Conservation (phyloP, 37 sponge, comb jelly and placozoan species). For the Petrosia ficiformis region DNA sequence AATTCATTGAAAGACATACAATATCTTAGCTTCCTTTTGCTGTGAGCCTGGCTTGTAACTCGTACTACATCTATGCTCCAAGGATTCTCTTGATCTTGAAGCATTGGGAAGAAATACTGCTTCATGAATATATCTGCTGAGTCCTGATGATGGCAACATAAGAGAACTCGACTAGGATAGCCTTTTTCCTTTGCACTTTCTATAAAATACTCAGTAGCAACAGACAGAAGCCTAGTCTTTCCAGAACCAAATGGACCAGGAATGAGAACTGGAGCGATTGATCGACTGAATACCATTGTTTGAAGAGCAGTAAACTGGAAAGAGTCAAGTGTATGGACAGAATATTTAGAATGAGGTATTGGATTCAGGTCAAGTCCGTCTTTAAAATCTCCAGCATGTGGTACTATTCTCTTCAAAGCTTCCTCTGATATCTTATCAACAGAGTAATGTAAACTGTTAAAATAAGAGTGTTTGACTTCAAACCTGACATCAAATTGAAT, state of each 20-base stretch:
- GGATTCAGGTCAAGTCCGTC: not conserved
- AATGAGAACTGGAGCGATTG: conserved; percentile 34
- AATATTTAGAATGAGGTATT: not conserved
- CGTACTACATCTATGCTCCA: not conserved
- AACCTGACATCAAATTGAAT: conserved; percentile 11
- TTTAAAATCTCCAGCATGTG: not conserved
- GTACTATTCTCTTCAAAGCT: not conserved
- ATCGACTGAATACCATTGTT: conserved; percentile 6
- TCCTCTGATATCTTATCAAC: not conserved
- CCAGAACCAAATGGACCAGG: conserved; percentile 81
- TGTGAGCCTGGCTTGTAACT: not conserved
- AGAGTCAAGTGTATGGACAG: not conserved
- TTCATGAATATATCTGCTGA: conserved; percentile 67
- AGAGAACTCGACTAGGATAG: conserved; percentile 42
- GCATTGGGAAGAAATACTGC: conserved; percentile 44
- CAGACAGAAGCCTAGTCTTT: conserved; percentile 54
- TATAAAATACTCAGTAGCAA: conserved; percentile 52
- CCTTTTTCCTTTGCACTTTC: not conserved
- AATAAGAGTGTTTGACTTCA: conserved; percentile 52
- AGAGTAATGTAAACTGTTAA: conserved; percentile 31
- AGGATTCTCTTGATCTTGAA: not conserved
- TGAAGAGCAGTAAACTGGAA: conserved; percentile 19
- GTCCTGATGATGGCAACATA: conserved; percentile 58
- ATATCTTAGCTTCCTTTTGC: not conserved
- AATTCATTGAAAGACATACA: not conserved